Conservation (phyloP, 2,113 vertebrate species). For the Microtus pennsylvanicus region DNA sequence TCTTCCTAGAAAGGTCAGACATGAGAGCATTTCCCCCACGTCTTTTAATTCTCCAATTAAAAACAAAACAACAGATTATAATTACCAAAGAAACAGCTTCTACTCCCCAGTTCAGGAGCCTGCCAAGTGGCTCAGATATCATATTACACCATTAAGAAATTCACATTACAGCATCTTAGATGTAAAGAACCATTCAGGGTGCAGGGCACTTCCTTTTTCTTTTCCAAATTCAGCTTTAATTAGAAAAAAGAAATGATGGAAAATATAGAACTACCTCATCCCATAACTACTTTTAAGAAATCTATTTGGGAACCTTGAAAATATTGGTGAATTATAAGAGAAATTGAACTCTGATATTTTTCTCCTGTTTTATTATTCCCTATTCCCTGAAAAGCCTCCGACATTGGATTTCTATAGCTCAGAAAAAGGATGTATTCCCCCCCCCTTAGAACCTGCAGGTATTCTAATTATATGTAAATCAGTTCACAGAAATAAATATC, state of each 20-base stretch:
- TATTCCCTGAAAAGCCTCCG: constrained; percentile 52
- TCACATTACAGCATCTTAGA: neutral
- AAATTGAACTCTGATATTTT: constrained; percentile 77
- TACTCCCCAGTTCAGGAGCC: neutral
- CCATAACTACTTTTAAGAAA: constrained; percentile 67
- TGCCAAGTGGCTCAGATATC: neutral
- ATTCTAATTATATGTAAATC: constrained; percentile 83
- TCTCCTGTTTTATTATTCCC: constrained; percentile 69
- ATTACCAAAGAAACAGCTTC: constrained; percentile 23
- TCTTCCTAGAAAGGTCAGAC: neutral
- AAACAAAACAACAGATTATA: neutral
- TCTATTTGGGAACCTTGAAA: constrained; percentile 72
- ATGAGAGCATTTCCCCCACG: neutral
- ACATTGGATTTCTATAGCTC: constrained; percentile 65
- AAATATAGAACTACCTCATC: constrained; percentile 48
- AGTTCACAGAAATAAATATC: constrained; percentile 79
- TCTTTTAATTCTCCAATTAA: neutral
- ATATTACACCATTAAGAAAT: constrained; percentile 1
- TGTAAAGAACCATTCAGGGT: constrained; percentile 55
- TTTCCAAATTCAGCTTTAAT: constrained; percentile 68
- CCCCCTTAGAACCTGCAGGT: constrained; percentile 56
- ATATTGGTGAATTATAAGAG: constrained; percentile 73
- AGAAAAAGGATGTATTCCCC: constrained; percentile 61
- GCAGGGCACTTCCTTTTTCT: constrained; percentile 43
- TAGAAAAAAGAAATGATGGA: constrained; percentile 70